These are phyloP conservation scores for Empis stercorea DNA, from an alignment of 2,888 invertebrate genomes.

Conservation along the genomic window DNA sequence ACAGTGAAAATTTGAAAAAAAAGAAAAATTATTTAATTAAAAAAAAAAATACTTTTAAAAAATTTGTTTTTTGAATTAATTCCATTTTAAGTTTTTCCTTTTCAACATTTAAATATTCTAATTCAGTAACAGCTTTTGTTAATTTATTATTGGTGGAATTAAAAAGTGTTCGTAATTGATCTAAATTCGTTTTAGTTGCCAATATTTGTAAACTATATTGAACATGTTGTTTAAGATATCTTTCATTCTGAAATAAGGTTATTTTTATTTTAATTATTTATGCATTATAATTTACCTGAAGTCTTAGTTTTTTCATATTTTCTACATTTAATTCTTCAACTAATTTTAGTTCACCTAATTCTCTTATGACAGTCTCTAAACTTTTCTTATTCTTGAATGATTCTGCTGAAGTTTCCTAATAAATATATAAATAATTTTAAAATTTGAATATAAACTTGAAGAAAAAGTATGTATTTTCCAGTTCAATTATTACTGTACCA, in stretches of 20 bases:
- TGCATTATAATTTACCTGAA: slow-evolving; percentile 11
- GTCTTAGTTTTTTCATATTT: slow-evolving; percentile 22
- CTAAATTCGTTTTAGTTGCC: slow-evolving; percentile 29
- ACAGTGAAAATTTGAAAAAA: not conserved
- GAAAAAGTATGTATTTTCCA: no score
- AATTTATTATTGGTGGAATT: slow-evolving; percentile 30
- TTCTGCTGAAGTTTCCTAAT: slow-evolving; percentile 32
- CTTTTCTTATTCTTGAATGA: slow-evolving; percentile 29
- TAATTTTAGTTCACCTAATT: slow-evolving; percentile 21
- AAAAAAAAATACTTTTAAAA: slow-evolving; percentile 22
- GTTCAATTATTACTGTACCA: no score
- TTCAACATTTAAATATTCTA: slow-evolving; percentile 29
- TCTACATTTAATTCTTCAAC: slow-evolving; percentile 27
- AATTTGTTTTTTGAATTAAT: slow-evolving; percentile 25
- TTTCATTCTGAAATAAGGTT: slow-evolving; percentile 18
- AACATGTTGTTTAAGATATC: slow-evolving; percentile 28
- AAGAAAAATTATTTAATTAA: not conserved
- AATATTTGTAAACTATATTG: slow-evolving; percentile 33
- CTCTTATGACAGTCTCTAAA: slow-evolving; percentile 25
- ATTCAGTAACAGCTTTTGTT: slow-evolving; percentile 27
- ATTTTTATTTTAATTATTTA: not conserved
- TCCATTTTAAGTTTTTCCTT: slow-evolving; percentile 28
- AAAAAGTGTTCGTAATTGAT: slow-evolving; percentile 28
- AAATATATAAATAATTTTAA: not conserved
- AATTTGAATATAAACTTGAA: not conserved